A percentile compares a stretch with the other conserved stretches of the same genome.
phyloP scores from a whole-genome alignment of 2,888 invertebrate species.

The Latheticus oryzae region DNA sequence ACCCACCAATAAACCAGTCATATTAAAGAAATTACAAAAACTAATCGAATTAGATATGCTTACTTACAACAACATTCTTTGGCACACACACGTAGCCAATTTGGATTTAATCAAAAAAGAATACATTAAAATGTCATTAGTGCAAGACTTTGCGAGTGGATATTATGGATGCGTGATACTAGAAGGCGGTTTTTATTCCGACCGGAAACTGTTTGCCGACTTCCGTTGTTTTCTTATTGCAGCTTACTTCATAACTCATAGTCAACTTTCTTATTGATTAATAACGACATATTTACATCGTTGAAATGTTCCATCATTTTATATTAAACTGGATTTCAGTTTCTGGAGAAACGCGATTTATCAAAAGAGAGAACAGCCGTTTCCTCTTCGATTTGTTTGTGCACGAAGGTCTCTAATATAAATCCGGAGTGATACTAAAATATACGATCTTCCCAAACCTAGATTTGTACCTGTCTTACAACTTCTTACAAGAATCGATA shows the following conservation, averaged over 20 bases:
- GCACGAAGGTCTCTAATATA: conserved; percentile 17
- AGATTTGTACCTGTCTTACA: no score
- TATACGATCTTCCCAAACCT: no score
- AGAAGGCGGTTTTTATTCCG: conserved; percentile 46
- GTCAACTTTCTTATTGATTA: conserved; percentile 47
- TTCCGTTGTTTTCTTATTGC: conserved; percentile 48
- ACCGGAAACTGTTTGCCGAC: conserved; percentile 48
- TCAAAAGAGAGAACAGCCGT: conserved; percentile 26
- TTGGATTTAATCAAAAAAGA: conserved; percentile 39
- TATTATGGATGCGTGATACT: conserved; percentile 45
- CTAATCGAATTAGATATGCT: neutral
- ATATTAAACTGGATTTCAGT: conserved; percentile 38
- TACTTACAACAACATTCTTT: no score
- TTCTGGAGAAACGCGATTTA: conserved; percentile 35
- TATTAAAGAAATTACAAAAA: conserved; percentile 6
- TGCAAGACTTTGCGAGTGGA: conserved; percentile 37
- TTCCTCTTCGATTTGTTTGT: conserved; percentile 36
- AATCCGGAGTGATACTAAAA: no score
- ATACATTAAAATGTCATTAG: conserved; percentile 45
- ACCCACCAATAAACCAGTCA: conserved; percentile 6
- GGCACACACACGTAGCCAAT: conserved; percentile 18
- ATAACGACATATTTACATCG: conserved; percentile 45
- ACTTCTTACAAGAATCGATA: no score
- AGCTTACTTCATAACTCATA: conserved; percentile 47
- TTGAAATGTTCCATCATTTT: conserved; percentile 43